These are phyloP conservation scores for Solenopsis invicta DNA, from an alignment of 1,140 invertebrate genomes.

Conservation along the genomic window DNA sequence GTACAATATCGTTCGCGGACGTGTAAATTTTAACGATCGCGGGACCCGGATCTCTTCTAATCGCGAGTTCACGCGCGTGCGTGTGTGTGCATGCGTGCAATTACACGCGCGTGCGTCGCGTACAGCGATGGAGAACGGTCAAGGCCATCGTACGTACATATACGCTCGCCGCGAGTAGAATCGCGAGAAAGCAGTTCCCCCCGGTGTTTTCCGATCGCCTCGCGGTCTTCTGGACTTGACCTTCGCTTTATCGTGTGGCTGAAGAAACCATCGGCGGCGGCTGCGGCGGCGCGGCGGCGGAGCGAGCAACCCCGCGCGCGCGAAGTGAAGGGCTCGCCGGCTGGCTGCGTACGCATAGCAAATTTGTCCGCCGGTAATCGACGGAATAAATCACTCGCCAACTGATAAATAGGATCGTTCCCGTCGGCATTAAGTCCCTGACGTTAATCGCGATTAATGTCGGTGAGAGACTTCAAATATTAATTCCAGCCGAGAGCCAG, in stretches of 20 bases:
- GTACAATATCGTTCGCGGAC: background rate
- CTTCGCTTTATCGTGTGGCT: background rate
- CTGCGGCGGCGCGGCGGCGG: background rate
- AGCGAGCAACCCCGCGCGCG: background rate
- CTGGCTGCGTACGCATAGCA: background rate
- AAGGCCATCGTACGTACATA: background rate
- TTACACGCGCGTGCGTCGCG: constrained; percentile 6
- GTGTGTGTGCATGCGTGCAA: background rate
- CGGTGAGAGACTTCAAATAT: background rate
- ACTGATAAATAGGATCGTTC: constrained; percentile 1
- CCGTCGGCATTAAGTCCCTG: background rate
- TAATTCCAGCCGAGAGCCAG: background rate
- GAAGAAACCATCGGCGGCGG: background rate
- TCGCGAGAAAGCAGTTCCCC: constrained; percentile 33
- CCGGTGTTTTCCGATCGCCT: constrained; percentile 16
- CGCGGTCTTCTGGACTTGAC: constrained; percentile 16
- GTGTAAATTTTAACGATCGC: background rate
- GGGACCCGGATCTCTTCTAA: constrained; percentile 1
- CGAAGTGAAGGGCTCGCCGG: background rate
- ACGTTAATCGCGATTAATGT: constrained; percentile 29
- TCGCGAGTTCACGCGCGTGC: background rate
- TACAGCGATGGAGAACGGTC: background rate
- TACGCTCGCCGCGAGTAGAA: background rate
- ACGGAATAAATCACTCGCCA: background rate
- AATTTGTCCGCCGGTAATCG: background rate